Percentiles rank a stretch among this genome's conserved stretches.
These are phyloP conservation scores for Chromis chromis DNA, from an alignment of 2,797 vertebrate genomes.

Conservation along the genomic window DNA sequence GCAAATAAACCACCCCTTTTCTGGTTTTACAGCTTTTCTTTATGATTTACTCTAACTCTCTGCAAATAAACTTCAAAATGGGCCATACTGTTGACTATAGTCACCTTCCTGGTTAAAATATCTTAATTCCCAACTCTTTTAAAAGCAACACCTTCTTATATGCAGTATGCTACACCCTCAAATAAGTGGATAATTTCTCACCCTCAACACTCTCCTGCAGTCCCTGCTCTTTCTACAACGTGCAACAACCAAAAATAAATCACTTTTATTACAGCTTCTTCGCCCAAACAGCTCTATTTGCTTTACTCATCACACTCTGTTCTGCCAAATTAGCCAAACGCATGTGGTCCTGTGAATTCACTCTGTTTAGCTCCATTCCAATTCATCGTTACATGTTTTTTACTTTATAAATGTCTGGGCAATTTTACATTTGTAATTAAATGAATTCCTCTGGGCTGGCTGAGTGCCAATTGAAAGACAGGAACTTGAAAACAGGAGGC, in stretches of 20 bases:
- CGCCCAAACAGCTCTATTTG: constrained; percentile 22
- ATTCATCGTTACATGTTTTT: not conserved
- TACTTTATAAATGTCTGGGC: constrained; percentile 7
- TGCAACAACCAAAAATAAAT: constrained; percentile 28
- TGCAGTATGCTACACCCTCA: not conserved
- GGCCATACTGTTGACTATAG: too few species aligned
- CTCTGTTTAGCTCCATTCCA: not conserved
- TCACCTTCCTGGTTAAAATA: not conserved
- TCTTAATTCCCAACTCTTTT: not conserved
- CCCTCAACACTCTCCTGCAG: not conserved
- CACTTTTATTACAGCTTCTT: constrained; percentile 14
- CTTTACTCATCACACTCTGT: constrained; percentile 6
- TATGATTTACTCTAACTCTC: too few species aligned
- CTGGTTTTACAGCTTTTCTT: too few species aligned
- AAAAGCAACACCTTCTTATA: not conserved
- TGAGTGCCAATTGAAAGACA: not conserved
- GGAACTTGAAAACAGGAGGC: constrained; percentile 1
- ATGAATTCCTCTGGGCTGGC: constrained; percentile 4
- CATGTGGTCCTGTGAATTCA: constrained; percentile 1
- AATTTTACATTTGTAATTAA: constrained; percentile 12
- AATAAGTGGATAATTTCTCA: constrained; percentile 5
- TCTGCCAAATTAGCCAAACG: not conserved
- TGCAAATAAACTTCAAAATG: too few species aligned
- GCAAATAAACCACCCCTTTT: too few species aligned
- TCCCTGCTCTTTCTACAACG: constrained; percentile 6